phyloP scores from a whole-genome alignment of 2,888 invertebrate genomes.

The Eupithecia pulchellata region DNA sequence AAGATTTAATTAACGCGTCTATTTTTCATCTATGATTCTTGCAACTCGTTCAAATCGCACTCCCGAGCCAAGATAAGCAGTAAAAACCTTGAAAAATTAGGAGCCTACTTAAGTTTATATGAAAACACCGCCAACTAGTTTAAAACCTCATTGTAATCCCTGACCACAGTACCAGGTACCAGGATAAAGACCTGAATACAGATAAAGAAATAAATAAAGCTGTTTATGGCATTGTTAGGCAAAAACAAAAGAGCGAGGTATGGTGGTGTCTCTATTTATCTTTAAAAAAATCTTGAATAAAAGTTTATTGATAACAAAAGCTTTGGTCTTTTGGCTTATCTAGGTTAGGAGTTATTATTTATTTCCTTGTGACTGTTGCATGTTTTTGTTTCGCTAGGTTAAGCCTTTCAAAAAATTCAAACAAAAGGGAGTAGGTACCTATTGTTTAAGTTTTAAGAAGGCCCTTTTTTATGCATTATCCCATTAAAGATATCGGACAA shows the following conservation, averaged over 20 bases:
- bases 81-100: too few relatives aligned
- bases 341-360: not conserved
- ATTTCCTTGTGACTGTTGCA: not conserved
- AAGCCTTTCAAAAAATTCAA: too few relatives aligned
- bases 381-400: not conserved
- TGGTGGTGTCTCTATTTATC: not conserved
- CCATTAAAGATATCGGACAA: too few relatives aligned
- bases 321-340: not conserved
- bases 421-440: too few relatives aligned
- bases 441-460: too few relatives aligned
- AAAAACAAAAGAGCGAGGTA: slow-evolving; percentile 9
- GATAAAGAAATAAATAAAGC: slow-evolving; percentile 28
- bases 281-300: not conserved
- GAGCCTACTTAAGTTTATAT: not conserved
- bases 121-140: not conserved
- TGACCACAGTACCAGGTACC: slow-evolving; percentile 27
- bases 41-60: not conserved
- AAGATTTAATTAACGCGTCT: too few relatives aligned
- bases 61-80: not conserved
- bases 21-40: too few relatives aligned
- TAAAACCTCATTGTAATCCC: slow-evolving; percentile 31
- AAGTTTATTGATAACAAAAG: not conserved
- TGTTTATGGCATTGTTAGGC: slow-evolving; percentile 2
- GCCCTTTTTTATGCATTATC: too few relatives aligned
- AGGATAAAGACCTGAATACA: slow-evolving; percentile 34